Evolutionary conservation across 2,888 invertebrate species (phyloP).

Genomic region (Dimorphilus gyrociliatus): DNA sequence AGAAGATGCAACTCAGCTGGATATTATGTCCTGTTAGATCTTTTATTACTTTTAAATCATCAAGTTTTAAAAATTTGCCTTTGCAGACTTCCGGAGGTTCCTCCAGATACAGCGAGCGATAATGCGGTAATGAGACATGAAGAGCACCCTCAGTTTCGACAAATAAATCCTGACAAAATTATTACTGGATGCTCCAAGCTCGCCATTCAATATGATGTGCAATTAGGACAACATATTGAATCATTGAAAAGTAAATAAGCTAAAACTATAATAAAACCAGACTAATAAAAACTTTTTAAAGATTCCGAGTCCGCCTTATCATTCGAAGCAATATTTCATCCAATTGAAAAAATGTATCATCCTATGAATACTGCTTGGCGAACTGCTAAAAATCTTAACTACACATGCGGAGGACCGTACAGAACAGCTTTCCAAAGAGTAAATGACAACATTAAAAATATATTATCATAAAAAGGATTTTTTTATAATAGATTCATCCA

Average conservation of each 20-base stretch:
- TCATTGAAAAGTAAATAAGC: conserved; percentile 15
- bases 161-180: conserved; percentile 57
- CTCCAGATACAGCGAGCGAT: conserved; percentile 55
- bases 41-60: too few relatives aligned
- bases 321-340: conserved; percentile 22
- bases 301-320: conserved; percentile 15
- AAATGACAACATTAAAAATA: conserved; percentile 6
- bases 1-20: too few relatives aligned
- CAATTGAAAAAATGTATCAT: conserved; percentile 47
- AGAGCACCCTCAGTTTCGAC: conserved; percentile 61
- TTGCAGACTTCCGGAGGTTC: conserved; percentile 43
- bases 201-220: conserved; percentile 61
- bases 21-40: too few relatives aligned
- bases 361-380: conserved; percentile 71
- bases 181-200: conserved; percentile 66
- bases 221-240: conserved; percentile 47
- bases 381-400: conserved; percentile 62
- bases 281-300: conserved; percentile 9
- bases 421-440: conserved; percentile 23
- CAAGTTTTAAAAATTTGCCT: too few relatives aligned
- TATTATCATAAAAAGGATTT: too few relatives aligned
- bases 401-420: conserved; percentile 45
- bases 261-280: too few relatives aligned
- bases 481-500: conserved; percentile 52
- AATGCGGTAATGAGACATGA: conserved; percentile 53